phyloP scores from a whole-genome alignment of 53 echinoderm and acorn worm genomes.

The Apostichopus leukothele region DNA sequence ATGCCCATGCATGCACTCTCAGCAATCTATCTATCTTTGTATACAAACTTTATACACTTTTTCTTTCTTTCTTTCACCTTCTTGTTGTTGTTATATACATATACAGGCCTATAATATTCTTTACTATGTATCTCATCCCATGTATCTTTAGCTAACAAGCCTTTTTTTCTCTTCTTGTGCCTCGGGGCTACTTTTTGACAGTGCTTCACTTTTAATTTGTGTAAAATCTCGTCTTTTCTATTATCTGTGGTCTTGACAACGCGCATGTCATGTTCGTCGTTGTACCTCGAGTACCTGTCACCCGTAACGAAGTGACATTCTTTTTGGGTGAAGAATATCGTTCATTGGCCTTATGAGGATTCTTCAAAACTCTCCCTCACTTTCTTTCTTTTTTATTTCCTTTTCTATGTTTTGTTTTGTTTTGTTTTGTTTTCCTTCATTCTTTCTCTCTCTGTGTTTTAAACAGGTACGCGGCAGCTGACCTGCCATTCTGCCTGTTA shows the following conservation, averaged over 20 bases:
- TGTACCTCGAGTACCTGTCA: constrained; percentile 25
- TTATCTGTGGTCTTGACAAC: constrained; percentile 3
- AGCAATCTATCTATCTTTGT: no score
- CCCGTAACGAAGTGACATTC: constrained; percentile 31
- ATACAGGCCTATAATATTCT: no score
- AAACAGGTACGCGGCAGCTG: not conserved
- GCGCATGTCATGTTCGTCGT: constrained; percentile 26
- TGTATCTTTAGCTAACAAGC: no score
- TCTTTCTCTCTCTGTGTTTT: not conserved
- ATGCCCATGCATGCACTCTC: no score
- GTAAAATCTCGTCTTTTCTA: not conserved
- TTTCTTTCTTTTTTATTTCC: no score
- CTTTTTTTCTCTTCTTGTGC: not conserved
- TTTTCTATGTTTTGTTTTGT: no score
- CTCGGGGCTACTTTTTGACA: not conserved
- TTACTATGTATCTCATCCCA: no score
- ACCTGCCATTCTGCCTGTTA: not conserved
- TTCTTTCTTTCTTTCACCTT: no score
- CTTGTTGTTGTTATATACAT: no score
- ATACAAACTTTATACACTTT: no score
- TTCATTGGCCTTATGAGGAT: constrained; percentile 43
- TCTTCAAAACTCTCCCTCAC: not conserved
- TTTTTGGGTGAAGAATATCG: not conserved
- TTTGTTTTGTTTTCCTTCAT: no score
- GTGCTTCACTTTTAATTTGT: not conserved